phyloP scores from a whole-genome alignment of 2,888 invertebrate genomes.

The Chloroclystis v-ata region DNA sequence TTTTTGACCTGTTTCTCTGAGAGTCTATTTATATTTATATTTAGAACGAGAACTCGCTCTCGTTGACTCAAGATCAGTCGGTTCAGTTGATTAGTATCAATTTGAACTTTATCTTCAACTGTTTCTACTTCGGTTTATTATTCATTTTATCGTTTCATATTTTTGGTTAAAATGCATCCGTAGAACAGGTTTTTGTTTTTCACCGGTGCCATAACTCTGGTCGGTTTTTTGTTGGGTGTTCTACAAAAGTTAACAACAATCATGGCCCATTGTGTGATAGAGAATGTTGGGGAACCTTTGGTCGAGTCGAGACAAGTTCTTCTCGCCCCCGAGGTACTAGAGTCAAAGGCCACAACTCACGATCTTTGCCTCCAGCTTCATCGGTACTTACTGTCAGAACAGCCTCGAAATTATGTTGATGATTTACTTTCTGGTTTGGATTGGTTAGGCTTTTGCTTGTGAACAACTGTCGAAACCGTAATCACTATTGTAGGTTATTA shows the following conservation, averaged over 20 bases:
- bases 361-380: conserved; percentile 45
- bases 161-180: no score
- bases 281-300: conserved; percentile 32
- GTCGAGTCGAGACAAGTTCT: conserved; percentile 42
- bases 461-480: no score
- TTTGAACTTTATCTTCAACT: conserved; percentile 12
- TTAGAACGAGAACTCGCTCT: conserved; percentile 8
- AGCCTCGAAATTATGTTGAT: conserved; percentile 28
- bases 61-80: conserved; percentile 1
- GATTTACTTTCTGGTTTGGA: conserved; percentile 26
- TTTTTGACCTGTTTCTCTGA: conserved; percentile 60
- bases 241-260: conserved; percentile 27
- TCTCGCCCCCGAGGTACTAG: conserved; percentile 45
- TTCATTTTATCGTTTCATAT: neutral
- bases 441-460: no score
- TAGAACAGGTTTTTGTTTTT: conserved; percentile 10
- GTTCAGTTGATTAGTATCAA: conserved; percentile 3
- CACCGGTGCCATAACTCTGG: neutral
- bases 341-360: conserved; percentile 54
- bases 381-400: conserved; percentile 37
- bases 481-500: no score
- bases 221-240: conserved; percentile 15
- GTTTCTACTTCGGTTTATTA: neutral
- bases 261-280: conserved; percentile 20
- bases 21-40: conserved; percentile 14